Percentiles rank a stretch among this genome's conserved stretches.
Conservation (phyloP, 2,113 vertebrate genomes). For the Channa argus region DNA sequence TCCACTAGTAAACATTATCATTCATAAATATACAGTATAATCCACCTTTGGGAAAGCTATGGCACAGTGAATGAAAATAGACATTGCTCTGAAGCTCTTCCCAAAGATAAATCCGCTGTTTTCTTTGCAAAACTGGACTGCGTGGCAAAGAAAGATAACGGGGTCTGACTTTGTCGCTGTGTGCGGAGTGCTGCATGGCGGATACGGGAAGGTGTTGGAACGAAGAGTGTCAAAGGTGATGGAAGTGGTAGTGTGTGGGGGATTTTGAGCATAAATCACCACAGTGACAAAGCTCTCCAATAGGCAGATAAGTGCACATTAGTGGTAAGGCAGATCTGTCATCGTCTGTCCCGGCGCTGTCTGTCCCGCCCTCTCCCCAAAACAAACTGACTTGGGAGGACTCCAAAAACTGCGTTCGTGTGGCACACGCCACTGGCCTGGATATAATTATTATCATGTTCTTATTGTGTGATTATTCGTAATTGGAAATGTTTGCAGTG, state of each 20-base stretch:
- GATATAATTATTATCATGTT: slow-evolving; percentile 3
- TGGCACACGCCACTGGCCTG: slow-evolving; percentile 9
- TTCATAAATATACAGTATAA: slow-evolving; percentile 70
- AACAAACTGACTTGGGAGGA: slow-evolving; percentile 51
- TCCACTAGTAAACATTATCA: slow-evolving; percentile 61
- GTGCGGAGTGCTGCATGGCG: slow-evolving; percentile 15
- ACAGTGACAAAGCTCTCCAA: slow-evolving; percentile 76
- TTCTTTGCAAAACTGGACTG: slow-evolving; percentile 49
- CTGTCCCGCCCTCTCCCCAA: slow-evolving; percentile 32
- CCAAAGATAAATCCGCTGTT: slow-evolving; percentile 67
- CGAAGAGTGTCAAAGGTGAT: slow-evolving; percentile 59
- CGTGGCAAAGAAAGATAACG: slow-evolving; percentile 68
- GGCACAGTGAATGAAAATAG: slow-evolving; percentile 75
- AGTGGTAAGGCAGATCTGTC: slow-evolving; percentile 77
- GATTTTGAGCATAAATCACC: slow-evolving; percentile 79
- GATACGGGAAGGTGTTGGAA: slow-evolving; percentile 55
- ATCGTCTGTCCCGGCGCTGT: slow-evolving; percentile 57
- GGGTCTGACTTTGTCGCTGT: slow-evolving; percentile 56
- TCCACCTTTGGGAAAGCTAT: slow-evolving; percentile 35
- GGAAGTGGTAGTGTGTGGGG: slow-evolving; percentile 57
- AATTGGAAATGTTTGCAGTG: slow-evolving; percentile 23
- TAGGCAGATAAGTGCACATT: slow-evolving; percentile 83
- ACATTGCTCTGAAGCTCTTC: slow-evolving; percentile 65
- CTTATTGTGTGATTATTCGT: slow-evolving; percentile 16
- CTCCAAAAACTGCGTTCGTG: slow-evolving; percentile 49